A percentile compares a stretch with the other conserved stretches of the same genome.
Evolutionary conservation across 92 coral and sea anemone species (phyloP).

Genomic region (Actinernus sp.): DNA sequence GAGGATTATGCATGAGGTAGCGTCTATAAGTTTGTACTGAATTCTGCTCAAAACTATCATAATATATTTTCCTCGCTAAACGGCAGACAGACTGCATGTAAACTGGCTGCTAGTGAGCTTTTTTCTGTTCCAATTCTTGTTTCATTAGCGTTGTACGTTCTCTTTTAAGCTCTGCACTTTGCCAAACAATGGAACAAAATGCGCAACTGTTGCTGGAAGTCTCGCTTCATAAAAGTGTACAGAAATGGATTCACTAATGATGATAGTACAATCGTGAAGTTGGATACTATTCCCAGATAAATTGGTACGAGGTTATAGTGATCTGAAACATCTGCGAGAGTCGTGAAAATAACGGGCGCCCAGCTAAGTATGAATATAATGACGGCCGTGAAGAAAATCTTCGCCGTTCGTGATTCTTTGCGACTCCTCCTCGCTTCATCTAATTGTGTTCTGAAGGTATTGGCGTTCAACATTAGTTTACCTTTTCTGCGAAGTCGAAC

Average conservation of each 20-base stretch:
- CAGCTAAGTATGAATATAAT: constrained; percentile 59
- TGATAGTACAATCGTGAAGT: constrained; percentile 42
- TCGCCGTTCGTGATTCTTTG: constrained; percentile 52
- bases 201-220: constrained; percentile 51
- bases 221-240: constrained; percentile 67
- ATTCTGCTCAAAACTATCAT: too few relatives aligned
- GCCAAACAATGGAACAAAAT: too few relatives aligned
- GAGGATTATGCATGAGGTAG: too few relatives aligned
- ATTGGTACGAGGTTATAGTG: constrained; percentile 31
- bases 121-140: too few relatives aligned
- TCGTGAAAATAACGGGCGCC: constrained; percentile 63
- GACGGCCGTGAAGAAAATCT: constrained; percentile 49
- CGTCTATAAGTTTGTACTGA: too few relatives aligned
- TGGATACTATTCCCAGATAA: constrained; percentile 33
- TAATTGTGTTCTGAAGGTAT: constrained; percentile 26
- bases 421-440: constrained; percentile 42
- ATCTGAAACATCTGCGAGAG: constrained; percentile 34
- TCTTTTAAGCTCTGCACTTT: too few relatives aligned
- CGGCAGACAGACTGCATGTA: too few relatives aligned
- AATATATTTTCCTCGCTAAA: too few relatives aligned
- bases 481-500: constrained; percentile 40
- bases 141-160: too few relatives aligned
- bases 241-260: constrained; percentile 69
- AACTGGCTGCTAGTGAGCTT: too few relatives aligned
- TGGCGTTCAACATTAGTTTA: constrained; percentile 14